These are phyloP conservation scores for Sternarchorhynchus goeldii DNA, from an alignment of 2,797 vertebrate species.

Conservation along the genomic window DNA sequence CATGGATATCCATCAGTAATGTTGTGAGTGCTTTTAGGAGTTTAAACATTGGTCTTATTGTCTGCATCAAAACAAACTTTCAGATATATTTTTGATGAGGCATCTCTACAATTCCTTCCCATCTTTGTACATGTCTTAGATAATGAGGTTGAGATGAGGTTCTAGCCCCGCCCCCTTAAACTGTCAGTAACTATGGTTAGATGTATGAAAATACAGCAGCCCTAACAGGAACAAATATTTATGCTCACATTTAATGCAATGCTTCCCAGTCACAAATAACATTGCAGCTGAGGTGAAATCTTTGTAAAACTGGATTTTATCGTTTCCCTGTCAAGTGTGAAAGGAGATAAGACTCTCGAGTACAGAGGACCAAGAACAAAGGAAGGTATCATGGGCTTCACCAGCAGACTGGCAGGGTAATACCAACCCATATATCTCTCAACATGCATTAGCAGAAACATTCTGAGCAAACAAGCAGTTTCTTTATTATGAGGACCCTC, in stretches of 20 bases:
- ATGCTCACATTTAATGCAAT: too few relatives aligned
- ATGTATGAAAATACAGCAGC: too few relatives aligned
- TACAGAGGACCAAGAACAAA: constrained; percentile 88
- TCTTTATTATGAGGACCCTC: too few relatives aligned
- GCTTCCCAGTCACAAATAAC: not conserved
- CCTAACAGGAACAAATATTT: too few relatives aligned
- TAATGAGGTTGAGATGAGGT: too few relatives aligned
- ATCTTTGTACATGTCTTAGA: too few relatives aligned
- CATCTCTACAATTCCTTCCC: too few relatives aligned
- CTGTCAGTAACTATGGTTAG: too few relatives aligned
- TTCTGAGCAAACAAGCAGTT: too few relatives aligned
- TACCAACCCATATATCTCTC: not conserved
- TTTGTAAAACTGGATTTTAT: not conserved
- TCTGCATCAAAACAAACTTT: not conserved
- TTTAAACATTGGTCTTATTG: not conserved
- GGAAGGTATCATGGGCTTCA: constrained; percentile 91
- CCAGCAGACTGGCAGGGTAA: constrained; percentile 89
- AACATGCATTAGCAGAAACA: too few relatives aligned
- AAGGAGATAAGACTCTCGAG: constrained; percentile 85
- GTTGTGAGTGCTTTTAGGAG: constrained; percentile 80
- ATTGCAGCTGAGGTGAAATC: not conserved
- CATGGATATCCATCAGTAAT: constrained; percentile 90
- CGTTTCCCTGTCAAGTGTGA: constrained; percentile 76
- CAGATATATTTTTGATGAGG: not conserved
- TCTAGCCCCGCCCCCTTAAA: too few relatives aligned